phyloP scores from a whole-genome alignment of 30 jellyfish, hydroid and myxozoan genomes.

The Rhopilema esculentum region DNA sequence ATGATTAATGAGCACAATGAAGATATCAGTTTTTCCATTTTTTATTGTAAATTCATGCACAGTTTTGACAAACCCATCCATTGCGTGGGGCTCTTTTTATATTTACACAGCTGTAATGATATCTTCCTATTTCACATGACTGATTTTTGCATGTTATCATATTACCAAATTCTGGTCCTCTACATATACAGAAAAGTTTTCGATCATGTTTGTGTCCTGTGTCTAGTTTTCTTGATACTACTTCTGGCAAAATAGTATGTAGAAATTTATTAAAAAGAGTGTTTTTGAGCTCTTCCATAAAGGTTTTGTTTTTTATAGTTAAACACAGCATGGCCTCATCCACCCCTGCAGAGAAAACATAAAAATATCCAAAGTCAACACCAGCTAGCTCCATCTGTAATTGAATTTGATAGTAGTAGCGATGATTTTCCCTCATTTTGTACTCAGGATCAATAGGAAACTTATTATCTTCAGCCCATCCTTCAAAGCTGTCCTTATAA shows the following conservation, averaged over 20 bases:
- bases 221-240: neutral
- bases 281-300: neutral
- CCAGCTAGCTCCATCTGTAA: neutral
- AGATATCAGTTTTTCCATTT: neutral
- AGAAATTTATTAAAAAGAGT: neutral
- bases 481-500: slow-evolving; percentile 34
- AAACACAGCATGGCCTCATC: neutral
- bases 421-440: slow-evolving; percentile 9
- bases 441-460: slow-evolving; percentile 17
- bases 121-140: neutral
- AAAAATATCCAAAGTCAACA: slow-evolving; percentile 23
- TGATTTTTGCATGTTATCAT: slow-evolving; percentile 23
- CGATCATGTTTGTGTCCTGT: neutral
- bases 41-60: neutral
- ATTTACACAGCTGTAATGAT: neutral
- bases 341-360: neutral
- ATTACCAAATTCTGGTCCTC: slow-evolving; percentile 21
- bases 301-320: neutral
- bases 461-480: slow-evolving; percentile 30
- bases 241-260: neutral
- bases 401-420: neutral
- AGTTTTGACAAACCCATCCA: neutral
- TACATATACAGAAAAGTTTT: slow-evolving; percentile 10
- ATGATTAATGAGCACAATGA: too few relatives aligned
- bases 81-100: neutral